These are phyloP conservation scores for Drosophila kohkoa DNA, from an alignment of 1,140 invertebrate species.

Conservation along the genomic window DNA sequence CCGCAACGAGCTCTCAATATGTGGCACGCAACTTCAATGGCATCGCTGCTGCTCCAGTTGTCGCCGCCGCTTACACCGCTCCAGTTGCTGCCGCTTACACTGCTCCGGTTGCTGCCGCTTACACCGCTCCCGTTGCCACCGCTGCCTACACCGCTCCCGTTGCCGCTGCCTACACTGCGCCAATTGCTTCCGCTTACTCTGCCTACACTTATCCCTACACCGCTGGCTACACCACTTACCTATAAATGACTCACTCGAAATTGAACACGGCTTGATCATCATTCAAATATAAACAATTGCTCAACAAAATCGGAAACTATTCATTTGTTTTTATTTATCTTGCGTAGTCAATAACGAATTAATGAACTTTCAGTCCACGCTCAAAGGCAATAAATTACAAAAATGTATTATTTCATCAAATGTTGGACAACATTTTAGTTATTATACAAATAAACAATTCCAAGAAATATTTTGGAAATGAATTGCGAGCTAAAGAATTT, in stretches of 20 bases:
- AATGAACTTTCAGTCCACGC: too few relatives aligned
- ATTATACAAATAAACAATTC: too few relatives aligned
- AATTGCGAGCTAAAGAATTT: too few relatives aligned
- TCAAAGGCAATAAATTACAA: too few relatives aligned
- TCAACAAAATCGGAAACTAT: not conserved
- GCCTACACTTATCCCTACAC: constrained; percentile 51
- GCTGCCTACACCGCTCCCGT: constrained; percentile 62
- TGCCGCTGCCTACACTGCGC: constrained; percentile 63
- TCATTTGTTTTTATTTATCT: not conserved
- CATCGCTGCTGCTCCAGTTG: constrained; percentile 71
- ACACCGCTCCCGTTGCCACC: constrained; percentile 59
- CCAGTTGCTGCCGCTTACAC: constrained; percentile 58
- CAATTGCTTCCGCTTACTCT: constrained; percentile 47
- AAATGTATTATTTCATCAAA: too few relatives aligned
- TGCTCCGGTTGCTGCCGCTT: constrained; percentile 55
- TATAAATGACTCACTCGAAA: constrained; percentile 42
- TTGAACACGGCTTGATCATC: not conserved
- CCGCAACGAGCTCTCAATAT: constrained; percentile 85
- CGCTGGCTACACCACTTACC: constrained; percentile 60
- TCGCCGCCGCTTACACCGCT: constrained; percentile 56
- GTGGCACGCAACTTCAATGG: constrained; percentile 85
- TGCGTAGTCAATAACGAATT: too few relatives aligned
- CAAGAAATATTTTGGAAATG: too few relatives aligned
- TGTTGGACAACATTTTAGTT: too few relatives aligned
- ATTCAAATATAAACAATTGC: constrained; percentile 47